phyloP scores from a whole-genome alignment of 2,113 vertebrate species.

The Oxyruncus cristatus region DNA sequence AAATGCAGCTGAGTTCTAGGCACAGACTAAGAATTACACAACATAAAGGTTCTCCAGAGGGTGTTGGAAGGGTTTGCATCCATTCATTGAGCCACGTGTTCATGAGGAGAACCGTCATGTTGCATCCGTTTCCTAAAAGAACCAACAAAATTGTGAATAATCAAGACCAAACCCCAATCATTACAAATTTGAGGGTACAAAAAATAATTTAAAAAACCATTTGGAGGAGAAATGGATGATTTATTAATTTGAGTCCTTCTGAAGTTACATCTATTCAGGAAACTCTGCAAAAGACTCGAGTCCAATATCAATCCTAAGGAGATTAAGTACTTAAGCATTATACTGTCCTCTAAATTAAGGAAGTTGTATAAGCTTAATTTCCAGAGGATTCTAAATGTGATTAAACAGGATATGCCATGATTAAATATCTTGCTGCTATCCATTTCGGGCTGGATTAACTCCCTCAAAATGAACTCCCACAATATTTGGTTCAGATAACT shows the following conservation, averaged over 20 bases:
- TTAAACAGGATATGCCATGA: constrained; percentile 64
- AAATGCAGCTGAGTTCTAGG: background rate
- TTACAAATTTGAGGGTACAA: background rate
- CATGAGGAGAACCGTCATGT: fast-evolving
- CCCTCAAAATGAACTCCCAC: constrained; percentile 54
- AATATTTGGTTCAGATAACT: constrained; percentile 70
- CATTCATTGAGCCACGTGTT: background rate
- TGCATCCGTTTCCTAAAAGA: background rate
- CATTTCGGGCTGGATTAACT: constrained; percentile 71
- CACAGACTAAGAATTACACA: background rate
- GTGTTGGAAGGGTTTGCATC: background rate
- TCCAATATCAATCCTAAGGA: constrained; percentile 57
- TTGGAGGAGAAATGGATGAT: background rate
- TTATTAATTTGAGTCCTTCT: background rate
- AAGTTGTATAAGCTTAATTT: constrained; percentile 64
- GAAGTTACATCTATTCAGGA: constrained; percentile 28
- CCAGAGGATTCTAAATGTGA: constrained; percentile 66
- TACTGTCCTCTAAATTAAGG: constrained; percentile 63
- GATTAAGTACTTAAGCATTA: constrained; percentile 70
- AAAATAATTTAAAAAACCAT: background rate
- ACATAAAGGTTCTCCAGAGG: background rate
- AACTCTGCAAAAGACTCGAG: constrained; percentile 26
- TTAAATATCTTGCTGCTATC: constrained; percentile 70
- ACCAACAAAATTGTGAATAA: background rate
- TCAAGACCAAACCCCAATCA: background rate